Conservation (phyloP, 2,888 invertebrate genomes). For the Temnothorax unifasciatus region DNA sequence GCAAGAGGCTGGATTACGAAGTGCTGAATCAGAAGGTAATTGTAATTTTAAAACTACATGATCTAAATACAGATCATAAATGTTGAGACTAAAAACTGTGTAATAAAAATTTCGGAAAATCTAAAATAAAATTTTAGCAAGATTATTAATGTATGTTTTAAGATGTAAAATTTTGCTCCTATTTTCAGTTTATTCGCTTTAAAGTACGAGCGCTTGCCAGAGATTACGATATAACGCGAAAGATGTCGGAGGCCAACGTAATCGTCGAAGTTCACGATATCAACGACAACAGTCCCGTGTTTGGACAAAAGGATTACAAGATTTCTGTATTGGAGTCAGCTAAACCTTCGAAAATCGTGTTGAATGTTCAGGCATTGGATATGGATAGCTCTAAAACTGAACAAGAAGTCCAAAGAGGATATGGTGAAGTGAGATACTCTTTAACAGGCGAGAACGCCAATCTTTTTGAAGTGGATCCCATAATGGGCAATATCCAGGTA, state of each 20-base stretch:
- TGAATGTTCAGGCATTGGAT: conserved; percentile 91
- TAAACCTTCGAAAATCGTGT: conserved; percentile 89
- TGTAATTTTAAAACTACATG: background rate
- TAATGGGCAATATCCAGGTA: conserved; percentile 90
- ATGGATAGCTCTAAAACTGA: conserved; percentile 89
- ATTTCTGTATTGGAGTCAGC: conserved; percentile 91
- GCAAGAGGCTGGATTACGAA: conserved; percentile 93
- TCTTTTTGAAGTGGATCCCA: conserved; percentile 91
- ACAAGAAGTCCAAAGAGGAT: conserved; percentile 87
- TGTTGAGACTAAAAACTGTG: conserved; percentile 79
- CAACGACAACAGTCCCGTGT: conserved; percentile 93
- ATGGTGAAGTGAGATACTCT: conserved; percentile 91
- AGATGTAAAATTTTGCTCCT: background rate
- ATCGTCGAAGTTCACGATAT: conserved; percentile 91
- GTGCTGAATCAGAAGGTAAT: conserved; percentile 88
- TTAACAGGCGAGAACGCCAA: conserved; percentile 92
- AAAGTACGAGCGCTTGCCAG: conserved; percentile 86
- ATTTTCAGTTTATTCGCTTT: conserved; percentile 85
- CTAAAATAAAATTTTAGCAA: background rate
- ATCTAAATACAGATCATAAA: background rate
- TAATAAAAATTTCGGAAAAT: background rate
- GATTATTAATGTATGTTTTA: background rate
- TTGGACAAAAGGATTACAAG: conserved; percentile 90
- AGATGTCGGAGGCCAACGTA: conserved; percentile 90
- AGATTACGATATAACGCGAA: conserved; percentile 85